Evolutionary conservation across 2,888 invertebrate genomes (phyloP), one percentile per base, ranked within the genome.

Genomic region (Acleris literana): DNA sequence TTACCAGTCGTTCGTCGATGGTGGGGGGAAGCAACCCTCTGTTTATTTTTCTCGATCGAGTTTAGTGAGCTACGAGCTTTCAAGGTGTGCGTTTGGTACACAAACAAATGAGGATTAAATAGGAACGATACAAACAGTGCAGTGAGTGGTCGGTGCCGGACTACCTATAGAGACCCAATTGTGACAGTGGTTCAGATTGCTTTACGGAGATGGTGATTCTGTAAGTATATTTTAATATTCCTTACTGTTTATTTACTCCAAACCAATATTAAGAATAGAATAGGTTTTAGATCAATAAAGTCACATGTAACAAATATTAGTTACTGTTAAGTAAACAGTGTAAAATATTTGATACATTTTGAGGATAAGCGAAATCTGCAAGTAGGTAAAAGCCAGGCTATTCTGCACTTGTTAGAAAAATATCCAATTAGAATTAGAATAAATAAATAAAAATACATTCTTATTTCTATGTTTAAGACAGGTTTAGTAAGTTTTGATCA

Each of bases 21-120:
- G 85, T 81, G 85, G 89, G 90, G 86, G 77, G 71, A 79, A 85
- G 81, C 90, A 89, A 83, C 92, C 92, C 91, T 80, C 75, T 90
- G 90, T 90, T 90, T 91, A 90, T 91, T 90, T 90, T 90, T 88
- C 86, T 88, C 87, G 82, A 85, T 82, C 79, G 82, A 85, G 81
- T 54, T 87, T 89, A 92, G 92, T 92, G 81, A 78, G 87, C 87
- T 86, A 81, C 84, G 83, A 84, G 89, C 90, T 84, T 85, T 83
- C 82, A 74, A 73, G 71, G 84, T 71, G 86, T 77, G 73, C 79
- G 66, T 66, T n/a, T 44, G 57, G 52, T 51, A 56, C 29, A 33
- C 44, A 62, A 62, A 66, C 62, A 66, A 57, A 62, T 62, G 46
- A 20, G 59, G 43, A 11, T 48, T 54, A 46, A 17, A 57, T 62